Conservation (phyloP, 2,113 vertebrate species). For the Scomber japonicus region DNA sequence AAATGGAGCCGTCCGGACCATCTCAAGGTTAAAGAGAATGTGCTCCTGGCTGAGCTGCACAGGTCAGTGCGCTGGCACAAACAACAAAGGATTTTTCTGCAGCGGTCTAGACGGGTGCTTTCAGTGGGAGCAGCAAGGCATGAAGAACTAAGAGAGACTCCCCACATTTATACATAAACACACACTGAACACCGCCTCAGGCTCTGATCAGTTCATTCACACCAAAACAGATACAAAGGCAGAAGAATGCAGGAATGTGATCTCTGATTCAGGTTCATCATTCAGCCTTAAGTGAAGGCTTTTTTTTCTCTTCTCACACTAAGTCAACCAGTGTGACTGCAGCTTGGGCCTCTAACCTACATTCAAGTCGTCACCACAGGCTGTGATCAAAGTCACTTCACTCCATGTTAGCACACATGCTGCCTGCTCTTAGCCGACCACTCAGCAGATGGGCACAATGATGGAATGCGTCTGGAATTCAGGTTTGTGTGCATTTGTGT, state of each 20-base stretch:
- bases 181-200: constrained; percentile 34
- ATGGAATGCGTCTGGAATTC: constrained; percentile 38
- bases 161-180: constrained; percentile 40
- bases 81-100: constrained; percentile 75
- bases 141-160: constrained; percentile 67
- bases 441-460: not conserved
- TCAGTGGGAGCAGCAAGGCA: constrained; percentile 74
- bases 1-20: constrained; percentile 45
- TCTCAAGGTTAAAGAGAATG: constrained; percentile 70
- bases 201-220: constrained; percentile 53
- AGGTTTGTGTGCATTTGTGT: constrained; percentile 37
- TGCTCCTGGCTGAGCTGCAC: constrained; percentile 66
- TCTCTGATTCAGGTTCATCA: constrained; percentile 31
- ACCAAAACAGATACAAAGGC: constrained; percentile 49
- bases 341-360: constrained; percentile 49
- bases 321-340: not conserved
- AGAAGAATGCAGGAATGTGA: constrained; percentile 67
- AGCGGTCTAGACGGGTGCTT: constrained; percentile 73
- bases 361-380: constrained; percentile 51
- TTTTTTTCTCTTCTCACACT: constrained; percentile 27
- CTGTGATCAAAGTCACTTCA: constrained; percentile 61
- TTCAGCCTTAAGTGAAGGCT: constrained; percentile 19
- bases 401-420: not conserved
- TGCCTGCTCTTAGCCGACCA: constrained; percentile 23
- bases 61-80: constrained; percentile 75